Conservation (phyloP, 2,888 invertebrate genomes). For the Drosophila fungiperda region DNA sequence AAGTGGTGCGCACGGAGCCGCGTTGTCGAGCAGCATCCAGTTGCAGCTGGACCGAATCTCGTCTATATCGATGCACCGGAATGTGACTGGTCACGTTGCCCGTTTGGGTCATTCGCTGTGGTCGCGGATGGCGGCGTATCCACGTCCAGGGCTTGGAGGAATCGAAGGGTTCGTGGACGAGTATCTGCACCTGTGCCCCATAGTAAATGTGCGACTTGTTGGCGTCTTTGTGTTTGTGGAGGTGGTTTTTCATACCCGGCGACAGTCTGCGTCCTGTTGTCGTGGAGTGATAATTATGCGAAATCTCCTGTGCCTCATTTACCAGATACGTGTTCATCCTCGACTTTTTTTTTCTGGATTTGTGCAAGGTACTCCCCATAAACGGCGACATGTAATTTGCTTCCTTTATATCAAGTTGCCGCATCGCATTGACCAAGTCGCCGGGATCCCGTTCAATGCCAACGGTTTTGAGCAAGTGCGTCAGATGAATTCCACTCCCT, state of each 20-base stretch:
- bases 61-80: conserved; percentile 19
- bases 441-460: neutral
- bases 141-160: conserved; percentile 25
- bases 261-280: neutral
- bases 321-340: neutral
- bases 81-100: neutral
- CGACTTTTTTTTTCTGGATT: too few relatives aligned
- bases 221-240: neutral
- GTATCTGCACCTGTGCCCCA: conserved; percentile 36
- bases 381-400: neutral
- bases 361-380: too few relatives aligned
- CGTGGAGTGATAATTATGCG: neutral
- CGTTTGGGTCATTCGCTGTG: conserved; percentile 1
- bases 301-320: neutral
- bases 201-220: conserved; percentile 2
- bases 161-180: conserved; percentile 44
- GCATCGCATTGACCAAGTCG: neutral
- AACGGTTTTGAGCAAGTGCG: neutral
- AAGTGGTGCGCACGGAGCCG: neutral
- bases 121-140: conserved; percentile 46
- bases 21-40: neutral
- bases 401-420: neutral
- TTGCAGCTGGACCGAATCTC: neutral
- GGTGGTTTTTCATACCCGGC: neutral
- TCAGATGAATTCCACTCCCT: neutral